Evolutionary conservation across 2,888 invertebrate species (phyloP).

Genomic region (Selenia dentaria): DNA sequence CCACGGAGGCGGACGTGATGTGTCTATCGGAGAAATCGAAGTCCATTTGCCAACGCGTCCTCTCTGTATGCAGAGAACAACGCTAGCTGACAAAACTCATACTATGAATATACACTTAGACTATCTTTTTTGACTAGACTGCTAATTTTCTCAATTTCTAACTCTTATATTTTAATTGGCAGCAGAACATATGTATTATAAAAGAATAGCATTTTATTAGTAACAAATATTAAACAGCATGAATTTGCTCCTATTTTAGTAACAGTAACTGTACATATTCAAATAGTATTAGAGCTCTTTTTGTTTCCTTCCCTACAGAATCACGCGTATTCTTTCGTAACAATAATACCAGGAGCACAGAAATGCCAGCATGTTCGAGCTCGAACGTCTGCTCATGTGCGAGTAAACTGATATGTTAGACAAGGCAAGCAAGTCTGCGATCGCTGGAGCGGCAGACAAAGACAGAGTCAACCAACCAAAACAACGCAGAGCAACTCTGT

Average conservation of each 20-base stretch:
- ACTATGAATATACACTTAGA: too few relatives aligned
- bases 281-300: neutral
- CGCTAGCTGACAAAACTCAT: slow-evolving; percentile 7
- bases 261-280: too few relatives aligned
- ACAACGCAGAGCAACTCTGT: slow-evolving; percentile 14
- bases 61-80: slow-evolving; percentile 28
- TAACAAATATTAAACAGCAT: too few relatives aligned
- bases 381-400: slow-evolving; percentile 48
- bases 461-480: slow-evolving; percentile 34
- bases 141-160: too few relatives aligned
- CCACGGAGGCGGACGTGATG: slow-evolving; percentile 68
- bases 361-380: slow-evolving; percentile 47
- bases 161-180: too few relatives aligned
- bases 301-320: slow-evolving; percentile 42
- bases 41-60: slow-evolving; percentile 43
- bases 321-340: slow-evolving; percentile 80
- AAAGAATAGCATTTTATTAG: too few relatives aligned
- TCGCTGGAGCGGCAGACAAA: slow-evolving; percentile 39
- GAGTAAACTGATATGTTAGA: slow-evolving; percentile 72
- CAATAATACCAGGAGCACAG: slow-evolving; percentile 76
- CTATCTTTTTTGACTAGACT: too few relatives aligned
- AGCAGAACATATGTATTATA: too few relatives aligned
- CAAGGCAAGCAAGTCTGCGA: slow-evolving; percentile 71
- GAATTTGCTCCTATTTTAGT: too few relatives aligned
- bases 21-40: slow-evolving; percentile 38